These are phyloP conservation scores for Philopedon plagiatum DNA, from an alignment of 2,888 invertebrate genomes.

Conservation along the genomic window DNA sequence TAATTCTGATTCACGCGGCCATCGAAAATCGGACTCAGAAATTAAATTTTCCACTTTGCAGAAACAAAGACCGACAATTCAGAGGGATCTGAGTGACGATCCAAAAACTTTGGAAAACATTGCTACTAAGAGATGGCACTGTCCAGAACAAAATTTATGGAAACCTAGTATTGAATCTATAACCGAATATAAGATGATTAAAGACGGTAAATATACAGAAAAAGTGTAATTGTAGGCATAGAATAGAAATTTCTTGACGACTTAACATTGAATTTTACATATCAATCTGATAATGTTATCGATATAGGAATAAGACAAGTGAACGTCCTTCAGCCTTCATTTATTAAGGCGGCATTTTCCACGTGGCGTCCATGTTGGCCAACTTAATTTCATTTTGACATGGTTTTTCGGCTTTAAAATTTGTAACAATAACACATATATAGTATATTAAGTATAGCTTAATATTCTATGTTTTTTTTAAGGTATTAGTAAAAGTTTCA, in stretches of 20 bases:
- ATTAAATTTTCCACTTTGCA: constrained; percentile 63
- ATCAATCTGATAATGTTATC: too few species aligned
- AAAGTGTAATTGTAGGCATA: background rate
- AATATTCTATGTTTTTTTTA: too few species aligned
- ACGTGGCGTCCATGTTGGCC: too few species aligned
- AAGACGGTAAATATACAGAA: constrained; percentile 76
- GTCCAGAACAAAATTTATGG: constrained; percentile 86
- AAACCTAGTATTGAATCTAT: constrained; percentile 87
- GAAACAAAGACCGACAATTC: constrained; percentile 59
- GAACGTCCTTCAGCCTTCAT: too few species aligned
- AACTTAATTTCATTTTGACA: too few species aligned
- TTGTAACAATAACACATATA: too few species aligned
- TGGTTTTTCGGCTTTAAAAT: too few species aligned
- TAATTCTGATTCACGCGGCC: constrained; percentile 63
- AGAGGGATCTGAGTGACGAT: constrained; percentile 60
- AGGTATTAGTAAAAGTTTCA: too few species aligned
- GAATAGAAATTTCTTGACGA: constrained; percentile 9
- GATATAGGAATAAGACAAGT: too few species aligned
- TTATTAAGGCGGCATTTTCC: too few species aligned
- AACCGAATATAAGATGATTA: constrained; percentile 87
- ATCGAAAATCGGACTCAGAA: constrained; percentile 61
- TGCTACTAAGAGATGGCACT: constrained; percentile 77
- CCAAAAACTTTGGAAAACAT: constrained; percentile 62
- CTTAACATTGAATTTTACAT: too few species aligned
- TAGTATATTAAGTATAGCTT: too few species aligned